Conservation (phyloP, 2,888 invertebrate genomes). For the Ariolimax columbianus region DNA sequence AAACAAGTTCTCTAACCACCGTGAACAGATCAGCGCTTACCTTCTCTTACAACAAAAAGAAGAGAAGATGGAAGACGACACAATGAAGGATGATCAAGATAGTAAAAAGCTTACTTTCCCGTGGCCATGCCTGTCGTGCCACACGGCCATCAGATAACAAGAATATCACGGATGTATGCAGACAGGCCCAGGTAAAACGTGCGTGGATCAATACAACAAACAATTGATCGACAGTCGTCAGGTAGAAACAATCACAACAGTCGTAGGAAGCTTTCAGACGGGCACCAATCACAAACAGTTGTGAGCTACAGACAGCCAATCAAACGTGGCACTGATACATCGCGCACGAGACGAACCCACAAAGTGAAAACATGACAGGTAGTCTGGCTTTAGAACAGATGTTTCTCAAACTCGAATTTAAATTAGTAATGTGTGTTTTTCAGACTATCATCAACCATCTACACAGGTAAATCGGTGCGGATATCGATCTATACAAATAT, state of each 20-base stretch:
- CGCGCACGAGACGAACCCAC: neutral
- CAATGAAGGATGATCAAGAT: neutral
- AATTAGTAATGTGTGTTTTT: neutral
- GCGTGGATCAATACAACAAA: constrained; percentile 11
- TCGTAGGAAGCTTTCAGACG: neutral
- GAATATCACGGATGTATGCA: too few species aligned
- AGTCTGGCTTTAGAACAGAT: neutral
- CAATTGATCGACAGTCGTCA: constrained; percentile 19
- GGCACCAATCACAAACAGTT: constrained; percentile 13
- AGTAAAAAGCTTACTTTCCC: too few species aligned
- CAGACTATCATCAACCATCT: neutral
- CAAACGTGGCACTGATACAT: neutral
- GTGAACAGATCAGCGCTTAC: too few species aligned
- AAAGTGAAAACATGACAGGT: neutral
- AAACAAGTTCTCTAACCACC: too few species aligned
- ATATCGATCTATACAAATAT: too few species aligned
- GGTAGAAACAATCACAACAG: neutral
- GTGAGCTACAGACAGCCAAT: constrained; percentile 1
- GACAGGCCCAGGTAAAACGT: neutral
- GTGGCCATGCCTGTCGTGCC: neutral
- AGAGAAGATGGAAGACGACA: neutral
- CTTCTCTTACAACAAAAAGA: too few species aligned
- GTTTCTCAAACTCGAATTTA: neutral
- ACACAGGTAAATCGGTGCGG: too few species aligned
- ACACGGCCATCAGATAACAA: too few species aligned